Conservation (phyloP, 2,888 invertebrate species). For the Sinohyriopsis cumingii region DNA sequence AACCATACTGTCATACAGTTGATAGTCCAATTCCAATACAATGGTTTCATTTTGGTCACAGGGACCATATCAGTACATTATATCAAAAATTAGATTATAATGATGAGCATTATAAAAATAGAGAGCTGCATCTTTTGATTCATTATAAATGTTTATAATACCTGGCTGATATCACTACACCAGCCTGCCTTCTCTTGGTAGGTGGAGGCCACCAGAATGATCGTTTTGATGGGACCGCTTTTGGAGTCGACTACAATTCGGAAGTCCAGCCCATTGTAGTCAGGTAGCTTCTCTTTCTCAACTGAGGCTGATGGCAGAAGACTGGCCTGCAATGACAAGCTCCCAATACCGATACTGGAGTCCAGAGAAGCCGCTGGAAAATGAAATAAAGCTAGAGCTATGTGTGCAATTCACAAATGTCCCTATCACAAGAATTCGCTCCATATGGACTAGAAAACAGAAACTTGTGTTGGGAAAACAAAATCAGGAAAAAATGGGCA, state of each 20-base stretch:
- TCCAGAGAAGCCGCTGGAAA: slow-evolving; percentile 66
- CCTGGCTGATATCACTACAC: slow-evolving; percentile 92
- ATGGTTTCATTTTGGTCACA: neutral
- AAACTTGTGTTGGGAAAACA: no score
- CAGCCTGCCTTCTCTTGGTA: slow-evolving; percentile 93
- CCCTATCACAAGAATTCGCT: no score
- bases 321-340: slow-evolving; percentile 58
- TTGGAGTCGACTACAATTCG: slow-evolving; percentile 82
- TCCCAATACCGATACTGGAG: slow-evolving; percentile 63
- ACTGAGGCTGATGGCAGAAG: slow-evolving; percentile 39
- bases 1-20: neutral
- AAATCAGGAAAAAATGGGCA: no score
- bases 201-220: slow-evolving; percentile 80
- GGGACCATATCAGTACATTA: neutral
- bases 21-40: neutral
- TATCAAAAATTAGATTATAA: neutral
- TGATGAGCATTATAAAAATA: no score
- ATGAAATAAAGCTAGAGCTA: neutral
- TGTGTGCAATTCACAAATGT: no score
- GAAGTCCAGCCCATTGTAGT: slow-evolving; percentile 80
- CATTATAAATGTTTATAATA: slow-evolving; percentile 43
- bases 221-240: slow-evolving; percentile 79
- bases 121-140: neutral
- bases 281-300: slow-evolving; percentile 52
- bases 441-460: no score